phyloP scores from a whole-genome alignment of 2,888 invertebrate genomes.

The Tetramorium bicarinatum region DNA sequence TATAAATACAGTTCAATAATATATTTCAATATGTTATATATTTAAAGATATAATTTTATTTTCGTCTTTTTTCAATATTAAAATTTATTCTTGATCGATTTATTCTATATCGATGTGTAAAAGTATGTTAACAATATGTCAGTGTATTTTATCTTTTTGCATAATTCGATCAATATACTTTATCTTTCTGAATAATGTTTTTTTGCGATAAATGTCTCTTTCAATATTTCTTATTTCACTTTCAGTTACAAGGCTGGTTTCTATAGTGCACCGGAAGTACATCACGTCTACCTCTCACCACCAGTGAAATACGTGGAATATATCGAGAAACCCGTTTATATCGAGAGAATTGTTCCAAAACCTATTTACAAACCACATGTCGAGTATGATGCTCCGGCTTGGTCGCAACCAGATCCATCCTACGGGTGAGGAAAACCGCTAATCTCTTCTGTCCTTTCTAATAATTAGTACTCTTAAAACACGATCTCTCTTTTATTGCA shows the following conservation, averaged over 20 bases:
- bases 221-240: background rate
- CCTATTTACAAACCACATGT: slow-evolving; percentile 78
- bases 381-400: slow-evolving; percentile 76
- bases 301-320: slow-evolving; percentile 83
- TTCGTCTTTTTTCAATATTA: no score
- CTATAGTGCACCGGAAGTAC: slow-evolving; percentile 80
- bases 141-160: background rate
- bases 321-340: slow-evolving; percentile 83
- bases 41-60: no score
- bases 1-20: background rate
- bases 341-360: slow-evolving; percentile 82
- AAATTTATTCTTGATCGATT: no score
- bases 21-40: background rate
- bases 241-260: slow-evolving; percentile 82
- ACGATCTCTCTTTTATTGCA: background rate
- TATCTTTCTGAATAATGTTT: no score
- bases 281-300: slow-evolving; percentile 82
- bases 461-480: background rate
- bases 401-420: slow-evolving; percentile 78
- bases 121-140: background rate
- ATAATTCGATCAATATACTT: background rate
- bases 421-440: slow-evolving; percentile 76
- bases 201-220: background rate
- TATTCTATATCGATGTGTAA: background rate
- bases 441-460: background rate